Evolutionary conservation across 23 tunicate genomes (phyloP).

Genomic region (Clavelina lepadiformis): DNA sequence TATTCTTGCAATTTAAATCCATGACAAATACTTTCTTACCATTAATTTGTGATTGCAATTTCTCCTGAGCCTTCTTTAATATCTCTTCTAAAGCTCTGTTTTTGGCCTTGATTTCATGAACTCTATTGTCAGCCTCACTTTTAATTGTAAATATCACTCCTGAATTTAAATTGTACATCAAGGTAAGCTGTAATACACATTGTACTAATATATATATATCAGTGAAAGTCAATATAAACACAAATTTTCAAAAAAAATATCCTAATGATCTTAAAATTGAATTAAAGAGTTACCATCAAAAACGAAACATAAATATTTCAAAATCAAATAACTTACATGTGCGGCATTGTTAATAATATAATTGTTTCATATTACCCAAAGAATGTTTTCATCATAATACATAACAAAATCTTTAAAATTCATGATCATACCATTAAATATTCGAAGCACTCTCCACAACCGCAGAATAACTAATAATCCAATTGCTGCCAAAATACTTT

Average conservation of each 20-base stretch:
- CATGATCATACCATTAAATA: constrained; percentile 54
- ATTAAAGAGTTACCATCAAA: too few relatives aligned
- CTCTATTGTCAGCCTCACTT: constrained; percentile 61
- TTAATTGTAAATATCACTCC: constrained; percentile 79
- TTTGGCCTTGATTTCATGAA: constrained; percentile 46
- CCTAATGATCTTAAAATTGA: too few relatives aligned
- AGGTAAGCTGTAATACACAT: too few relatives aligned
- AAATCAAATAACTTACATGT: too few relatives aligned
- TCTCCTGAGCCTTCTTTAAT: constrained; percentile 25
- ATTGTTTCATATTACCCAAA: too few relatives aligned
- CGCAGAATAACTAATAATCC: constrained; percentile 67
- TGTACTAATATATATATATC: too few relatives aligned
- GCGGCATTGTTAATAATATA: too few relatives aligned
- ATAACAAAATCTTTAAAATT: not conserved
- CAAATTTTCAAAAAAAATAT: too few relatives aligned
- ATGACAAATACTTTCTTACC: constrained; percentile 3
- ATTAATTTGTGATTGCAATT: not conserved
- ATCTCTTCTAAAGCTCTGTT: constrained; percentile 18
- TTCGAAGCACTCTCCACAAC: constrained; percentile 60
- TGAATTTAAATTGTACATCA: constrained; percentile 24
- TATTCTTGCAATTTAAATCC: too few relatives aligned
- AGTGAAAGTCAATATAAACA: too few relatives aligned
- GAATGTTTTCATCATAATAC: not conserved
- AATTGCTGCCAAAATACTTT: constrained; percentile 42
- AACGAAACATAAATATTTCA: too few relatives aligned